phyloP scores from a whole-genome alignment of 2,888 invertebrate genomes.

The Abscondita cerata region DNA sequence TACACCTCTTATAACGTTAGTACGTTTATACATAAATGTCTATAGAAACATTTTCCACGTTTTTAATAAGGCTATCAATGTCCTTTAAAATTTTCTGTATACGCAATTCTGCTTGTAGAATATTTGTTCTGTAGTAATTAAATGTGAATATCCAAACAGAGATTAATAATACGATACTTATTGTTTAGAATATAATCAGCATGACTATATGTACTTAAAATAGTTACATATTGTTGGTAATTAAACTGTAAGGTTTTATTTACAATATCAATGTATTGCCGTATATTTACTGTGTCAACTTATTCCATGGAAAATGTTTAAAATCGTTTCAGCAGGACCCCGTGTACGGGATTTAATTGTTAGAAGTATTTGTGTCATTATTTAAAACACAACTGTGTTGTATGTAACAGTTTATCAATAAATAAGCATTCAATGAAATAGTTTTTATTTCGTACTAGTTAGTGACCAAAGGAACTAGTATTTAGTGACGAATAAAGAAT shows the following conservation, averaged over 20 bases:
- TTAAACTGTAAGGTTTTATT: conserved; percentile 10
- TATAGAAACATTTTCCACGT: conserved; percentile 10
- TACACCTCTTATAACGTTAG: conserved; percentile 2
- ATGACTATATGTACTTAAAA: conserved; percentile 8
- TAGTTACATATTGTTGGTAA: conserved; percentile 4
- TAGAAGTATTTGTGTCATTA: conserved; percentile 22
- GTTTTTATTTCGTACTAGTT: background rate
- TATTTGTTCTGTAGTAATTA: background rate
- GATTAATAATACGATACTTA: background rate
- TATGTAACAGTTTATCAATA: conserved; percentile 45
- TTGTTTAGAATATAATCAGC: conserved; percentile 3
- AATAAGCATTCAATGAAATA: conserved; percentile 8
- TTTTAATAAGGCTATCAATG: conserved; percentile 3
- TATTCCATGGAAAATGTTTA: conserved; percentile 10
- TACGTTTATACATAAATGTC: conserved; percentile 5
- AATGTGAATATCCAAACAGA: background rate
- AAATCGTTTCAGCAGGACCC: background rate
- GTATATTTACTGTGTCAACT: conserved; percentile 14
- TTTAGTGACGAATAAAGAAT: conserved; percentile 12
- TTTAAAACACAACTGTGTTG: conserved; percentile 45
- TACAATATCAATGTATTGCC: conserved; percentile 18
- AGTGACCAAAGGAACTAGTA: background rate
- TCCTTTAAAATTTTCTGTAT: background rate
- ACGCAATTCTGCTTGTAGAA: conserved; percentile 4
- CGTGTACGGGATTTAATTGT: conserved; percentile 15